These are phyloP conservation scores for Turritopsis rubra DNA, from an alignment of 30 jellyfish, hydroid and myxozoan species.

Conservation along the genomic window DNA sequence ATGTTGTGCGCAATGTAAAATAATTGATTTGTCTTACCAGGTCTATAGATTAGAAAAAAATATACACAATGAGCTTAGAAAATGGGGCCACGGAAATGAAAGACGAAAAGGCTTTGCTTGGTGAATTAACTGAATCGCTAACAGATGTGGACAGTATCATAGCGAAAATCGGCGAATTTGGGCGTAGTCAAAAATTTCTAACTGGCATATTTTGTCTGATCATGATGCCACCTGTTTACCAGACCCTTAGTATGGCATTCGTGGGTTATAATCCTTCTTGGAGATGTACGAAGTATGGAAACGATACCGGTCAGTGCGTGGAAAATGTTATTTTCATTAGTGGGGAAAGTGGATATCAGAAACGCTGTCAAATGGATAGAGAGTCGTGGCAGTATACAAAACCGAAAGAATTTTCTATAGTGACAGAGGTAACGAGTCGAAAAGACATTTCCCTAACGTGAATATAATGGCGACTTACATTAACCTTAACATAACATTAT, in stretches of 20 bases:
- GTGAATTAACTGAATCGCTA: not conserved
- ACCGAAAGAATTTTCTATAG: constrained; percentile 45
- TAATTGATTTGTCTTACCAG: not conserved
- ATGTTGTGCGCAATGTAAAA: too few species aligned
- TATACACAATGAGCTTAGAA: not conserved
- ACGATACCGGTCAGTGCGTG: constrained; percentile 17
- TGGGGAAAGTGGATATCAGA: not conserved
- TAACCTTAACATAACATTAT: too few species aligned
- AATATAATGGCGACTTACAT: too few species aligned
- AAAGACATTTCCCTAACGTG: not conserved
- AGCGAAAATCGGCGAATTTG: constrained; percentile 68
- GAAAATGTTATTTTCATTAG: constrained; percentile 4
- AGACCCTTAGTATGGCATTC: constrained; percentile 60
- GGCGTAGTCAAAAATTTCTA: constrained; percentile 47
- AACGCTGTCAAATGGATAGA: constrained; percentile 54
- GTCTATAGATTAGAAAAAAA: not conserved
- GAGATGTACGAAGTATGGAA: constrained; percentile 18
- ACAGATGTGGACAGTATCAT: constrained; percentile 69
- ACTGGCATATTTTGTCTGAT: constrained; percentile 53
- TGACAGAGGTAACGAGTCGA: constrained; percentile 49
- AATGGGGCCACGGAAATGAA: constrained; percentile 2
- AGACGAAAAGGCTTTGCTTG: constrained; percentile 8
- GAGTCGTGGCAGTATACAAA: constrained; percentile 49
- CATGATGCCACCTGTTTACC: constrained; percentile 75
- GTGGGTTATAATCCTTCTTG: constrained; percentile 44